Conservation (phyloP, 2,797 vertebrate genomes). For the Hylomyscus alleni region DNA sequence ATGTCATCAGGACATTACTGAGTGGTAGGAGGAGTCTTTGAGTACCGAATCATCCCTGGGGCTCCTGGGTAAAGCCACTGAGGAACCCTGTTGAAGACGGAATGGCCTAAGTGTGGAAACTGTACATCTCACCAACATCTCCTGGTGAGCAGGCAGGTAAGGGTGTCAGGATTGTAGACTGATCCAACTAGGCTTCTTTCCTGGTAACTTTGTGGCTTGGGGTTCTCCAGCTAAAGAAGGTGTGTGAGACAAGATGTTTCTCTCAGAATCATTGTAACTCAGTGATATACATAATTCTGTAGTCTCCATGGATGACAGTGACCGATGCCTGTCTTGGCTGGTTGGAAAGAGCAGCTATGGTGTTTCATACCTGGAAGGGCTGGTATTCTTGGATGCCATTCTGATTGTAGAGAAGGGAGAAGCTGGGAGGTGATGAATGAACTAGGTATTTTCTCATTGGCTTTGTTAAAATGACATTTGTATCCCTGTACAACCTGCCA, state of each 20-base stretch:
- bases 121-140: rapidly evolving
- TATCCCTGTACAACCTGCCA: background rate
- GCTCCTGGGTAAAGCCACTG: background rate
- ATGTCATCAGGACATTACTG: background rate
- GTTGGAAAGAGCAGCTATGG: background rate
- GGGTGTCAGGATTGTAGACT: background rate
- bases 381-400: background rate
- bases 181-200: background rate
- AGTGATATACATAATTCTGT: rapidly evolving
- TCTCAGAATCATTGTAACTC: background rate
- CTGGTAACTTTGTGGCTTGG: background rate
- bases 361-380: background rate
- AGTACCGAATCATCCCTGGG: background rate
- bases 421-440: background rate
- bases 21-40: background rate
- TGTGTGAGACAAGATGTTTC: background rate
- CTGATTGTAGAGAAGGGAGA: background rate
- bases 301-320: background rate
- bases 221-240: background rate
- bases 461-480: background rate
- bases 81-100: background rate
- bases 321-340: background rate
- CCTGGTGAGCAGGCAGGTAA: background rate
- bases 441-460: background rate
- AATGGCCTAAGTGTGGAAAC: background rate